A percentile compares a stretch with the other conserved stretches of the same genome.
These are phyloP conservation scores for Apomyelois bistriatella DNA, from an alignment of 2,888 invertebrate species.

Conservation along the genomic window DNA sequence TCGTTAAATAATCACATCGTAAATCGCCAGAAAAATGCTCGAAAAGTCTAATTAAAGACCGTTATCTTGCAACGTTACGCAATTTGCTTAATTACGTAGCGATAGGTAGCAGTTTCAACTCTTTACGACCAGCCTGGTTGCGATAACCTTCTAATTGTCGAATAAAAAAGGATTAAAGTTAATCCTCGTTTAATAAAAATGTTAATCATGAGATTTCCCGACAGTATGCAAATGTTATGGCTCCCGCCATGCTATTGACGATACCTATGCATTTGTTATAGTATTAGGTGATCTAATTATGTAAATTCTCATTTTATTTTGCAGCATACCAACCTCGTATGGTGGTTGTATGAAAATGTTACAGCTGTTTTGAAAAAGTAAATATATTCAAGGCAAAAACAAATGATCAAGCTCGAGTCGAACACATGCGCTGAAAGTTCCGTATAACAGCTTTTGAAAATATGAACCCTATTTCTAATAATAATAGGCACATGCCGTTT, in stretches of 20 bases:
- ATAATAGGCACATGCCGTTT: no score
- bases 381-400: not conserved
- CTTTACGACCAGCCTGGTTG: slow-evolving; percentile 68
- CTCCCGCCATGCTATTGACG: slow-evolving; percentile 48
- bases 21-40: slow-evolving; percentile 40
- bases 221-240: slow-evolving; percentile 71
- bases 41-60: slow-evolving; percentile 49
- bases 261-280: slow-evolving; percentile 17
- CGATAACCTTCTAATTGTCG: slow-evolving; percentile 78
- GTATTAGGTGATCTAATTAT: slow-evolving; percentile 10
- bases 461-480: no score
- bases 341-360: not conserved
- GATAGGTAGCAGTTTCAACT: slow-evolving; percentile 72
- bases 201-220: slow-evolving; percentile 74
- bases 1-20: slow-evolving; percentile 44
- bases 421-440: no score
- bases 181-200: slow-evolving; percentile 79
- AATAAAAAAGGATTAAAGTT: slow-evolving; percentile 77
- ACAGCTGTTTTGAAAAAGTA: not conserved
- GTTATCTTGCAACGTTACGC: slow-evolving; percentile 51
- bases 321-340: not conserved
- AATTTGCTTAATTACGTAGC: slow-evolving; percentile 69
- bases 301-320: slow-evolving; percentile 7
- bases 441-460: no score
- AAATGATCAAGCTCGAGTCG: no score